Conservation (phyloP, 2,888 invertebrate genomes). For the Keiferia lycopersicella region DNA sequence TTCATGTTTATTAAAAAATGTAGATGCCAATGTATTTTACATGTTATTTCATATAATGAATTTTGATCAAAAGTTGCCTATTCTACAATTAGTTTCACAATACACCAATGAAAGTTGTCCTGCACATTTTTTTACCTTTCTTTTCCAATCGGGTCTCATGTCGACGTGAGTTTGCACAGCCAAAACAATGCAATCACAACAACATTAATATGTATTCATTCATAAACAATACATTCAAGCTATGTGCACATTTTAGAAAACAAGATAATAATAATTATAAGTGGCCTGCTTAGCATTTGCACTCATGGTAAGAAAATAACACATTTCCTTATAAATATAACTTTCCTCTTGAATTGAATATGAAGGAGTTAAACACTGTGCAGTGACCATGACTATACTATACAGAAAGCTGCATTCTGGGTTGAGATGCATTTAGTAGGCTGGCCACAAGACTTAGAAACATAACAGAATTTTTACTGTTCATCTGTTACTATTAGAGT, state of each 20-base stretch:
- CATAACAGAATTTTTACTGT: neutral
- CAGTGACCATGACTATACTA: too few relatives aligned
- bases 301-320: too few relatives aligned
- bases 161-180: conserved; percentile 72
- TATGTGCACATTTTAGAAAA: too few relatives aligned
- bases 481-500: too few relatives aligned
- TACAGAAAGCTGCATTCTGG: too few relatives aligned
- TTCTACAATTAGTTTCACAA: neutral
- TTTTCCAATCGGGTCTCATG: conserved; percentile 77
- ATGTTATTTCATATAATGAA: neutral
- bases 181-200: conserved; percentile 37
- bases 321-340: too few relatives aligned
- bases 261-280: too few relatives aligned
- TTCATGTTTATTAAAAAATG: neutral
- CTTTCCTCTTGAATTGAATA: too few relatives aligned
- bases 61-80: neutral
- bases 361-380: too few relatives aligned
- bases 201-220: neutral
- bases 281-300: too few relatives aligned
- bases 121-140: conserved; percentile 59
- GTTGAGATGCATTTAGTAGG: too few relatives aligned
- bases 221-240: neutral
- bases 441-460: too few relatives aligned
- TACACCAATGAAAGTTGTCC: conserved; percentile 31
- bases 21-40: neutral